These are phyloP conservation scores for Genyomyrus donnyi DNA, from an alignment of 2,113 vertebrate genomes.

Conservation along the genomic window DNA sequence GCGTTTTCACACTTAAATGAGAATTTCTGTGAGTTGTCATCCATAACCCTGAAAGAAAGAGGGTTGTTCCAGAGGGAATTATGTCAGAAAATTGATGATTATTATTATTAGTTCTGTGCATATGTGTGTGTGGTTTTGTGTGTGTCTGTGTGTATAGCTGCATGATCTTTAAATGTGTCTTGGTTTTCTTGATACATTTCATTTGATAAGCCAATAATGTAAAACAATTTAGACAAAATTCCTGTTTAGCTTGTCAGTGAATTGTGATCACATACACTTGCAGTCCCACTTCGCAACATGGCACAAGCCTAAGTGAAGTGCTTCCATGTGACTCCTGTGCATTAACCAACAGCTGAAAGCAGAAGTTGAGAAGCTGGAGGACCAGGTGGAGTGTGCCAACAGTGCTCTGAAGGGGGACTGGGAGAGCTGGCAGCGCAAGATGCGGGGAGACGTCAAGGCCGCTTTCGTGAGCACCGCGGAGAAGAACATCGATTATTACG, in stretches of 20 bases:
- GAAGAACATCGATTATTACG: conserved; percentile 76
- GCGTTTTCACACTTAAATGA: background rate
- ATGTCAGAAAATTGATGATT: background rate
- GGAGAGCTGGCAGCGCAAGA: conserved; percentile 75
- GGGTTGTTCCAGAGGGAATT: background rate
- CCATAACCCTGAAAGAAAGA: background rate
- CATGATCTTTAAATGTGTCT: background rate
- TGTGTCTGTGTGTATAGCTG: background rate
- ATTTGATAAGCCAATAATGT: background rate
- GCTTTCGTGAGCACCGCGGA: conserved; percentile 70
- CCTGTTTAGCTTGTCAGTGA: background rate
- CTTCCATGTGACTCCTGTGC: background rate
- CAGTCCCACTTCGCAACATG: background rate
- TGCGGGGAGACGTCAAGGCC: conserved; percentile 75
- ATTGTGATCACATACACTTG: background rate
- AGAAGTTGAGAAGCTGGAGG: conserved; percentile 79
- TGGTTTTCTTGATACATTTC: background rate
- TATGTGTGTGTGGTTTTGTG: background rate
- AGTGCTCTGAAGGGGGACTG: conserved; percentile 80
- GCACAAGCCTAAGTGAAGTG: background rate
- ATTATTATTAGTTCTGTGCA: background rate
- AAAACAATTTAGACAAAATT: background rate
- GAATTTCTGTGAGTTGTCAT: background rate
- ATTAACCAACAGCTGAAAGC: conserved; percentile 64
- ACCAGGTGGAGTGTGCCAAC: conserved; percentile 79